Evolutionary conservation across 2,113 vertebrate genomes (phyloP).

Genomic region (Sinocyclocheilus grahami): DNA sequence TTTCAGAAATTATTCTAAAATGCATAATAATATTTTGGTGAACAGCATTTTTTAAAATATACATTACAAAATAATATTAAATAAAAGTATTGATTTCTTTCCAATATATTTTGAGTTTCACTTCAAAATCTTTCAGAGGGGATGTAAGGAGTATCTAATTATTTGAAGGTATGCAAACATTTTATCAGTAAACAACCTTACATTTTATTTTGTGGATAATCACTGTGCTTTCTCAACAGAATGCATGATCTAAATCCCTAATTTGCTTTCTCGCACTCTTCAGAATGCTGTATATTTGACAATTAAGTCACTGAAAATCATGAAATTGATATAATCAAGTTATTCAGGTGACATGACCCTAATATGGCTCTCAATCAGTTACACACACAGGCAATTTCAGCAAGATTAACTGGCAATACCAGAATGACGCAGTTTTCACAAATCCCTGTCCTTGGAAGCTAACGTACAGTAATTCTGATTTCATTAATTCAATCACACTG

Average conservation of each 20-base stretch:
- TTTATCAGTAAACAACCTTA: neutral
- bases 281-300: neutral
- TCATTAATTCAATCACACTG: slow-evolving; percentile 41
- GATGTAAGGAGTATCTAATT: neutral
- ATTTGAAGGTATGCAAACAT: neutral
- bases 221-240: slow-evolving; percentile 48
- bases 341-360: slow-evolving; percentile 15
- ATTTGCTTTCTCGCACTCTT: slow-evolving; percentile 9
- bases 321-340: neutral
- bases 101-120: neutral
- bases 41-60: no score
- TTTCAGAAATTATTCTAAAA: no score
- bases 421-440: slow-evolving; percentile 14
- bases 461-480: slow-evolving; percentile 28
- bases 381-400: slow-evolving; percentile 35
- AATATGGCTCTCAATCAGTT: slow-evolving; percentile 35
- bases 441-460: slow-evolving; percentile 36
- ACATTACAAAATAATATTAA: no score
- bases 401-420: slow-evolving; percentile 26
- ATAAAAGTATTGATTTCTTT: no score
- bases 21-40: no score
- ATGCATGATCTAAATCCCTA: slow-evolving; percentile 59
- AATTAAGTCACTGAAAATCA: slow-evolving; percentile 10
- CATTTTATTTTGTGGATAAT: neutral
- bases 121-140: neutral